phyloP scores from a whole-genome alignment of 1,140 invertebrate species.

The Calephelis virginiensis region DNA sequence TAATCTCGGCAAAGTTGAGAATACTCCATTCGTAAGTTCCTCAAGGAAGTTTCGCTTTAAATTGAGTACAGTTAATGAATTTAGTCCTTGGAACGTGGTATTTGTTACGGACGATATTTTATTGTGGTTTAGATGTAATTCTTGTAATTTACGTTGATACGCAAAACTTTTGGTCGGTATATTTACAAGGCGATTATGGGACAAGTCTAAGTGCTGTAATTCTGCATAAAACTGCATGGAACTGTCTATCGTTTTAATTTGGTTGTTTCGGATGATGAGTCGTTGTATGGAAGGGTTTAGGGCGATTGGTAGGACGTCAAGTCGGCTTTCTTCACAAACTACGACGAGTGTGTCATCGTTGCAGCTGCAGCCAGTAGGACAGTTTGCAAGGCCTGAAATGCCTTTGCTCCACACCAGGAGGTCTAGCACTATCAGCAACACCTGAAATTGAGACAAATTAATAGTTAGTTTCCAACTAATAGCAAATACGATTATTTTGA shows the following conservation, averaged over 20 bases:
- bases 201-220: constrained; percentile 89
- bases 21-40: constrained; percentile 86
- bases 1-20: constrained; percentile 85
- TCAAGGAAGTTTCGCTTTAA: constrained; percentile 90
- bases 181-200: constrained; percentile 89
- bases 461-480: not conserved
- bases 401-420: constrained; percentile 52
- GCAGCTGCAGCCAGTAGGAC: constrained; percentile 89
- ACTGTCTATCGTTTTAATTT: constrained; percentile 91
- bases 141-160: constrained; percentile 88
- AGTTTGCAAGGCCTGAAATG: constrained; percentile 79
- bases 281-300: constrained; percentile 93
- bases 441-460: constrained; percentile 46
- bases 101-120: constrained; percentile 89
- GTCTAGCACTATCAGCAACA: constrained; percentile 55
- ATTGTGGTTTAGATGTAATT: constrained; percentile 91
- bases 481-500: not conserved
- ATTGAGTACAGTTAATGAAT: constrained; percentile 87
- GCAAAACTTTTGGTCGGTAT: constrained; percentile 88
- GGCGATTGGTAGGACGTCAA: constrained; percentile 94
- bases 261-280: constrained; percentile 90
- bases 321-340: constrained; percentile 88
- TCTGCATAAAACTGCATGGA: constrained; percentile 93
- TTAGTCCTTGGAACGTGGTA: constrained; percentile 88
- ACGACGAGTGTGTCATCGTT: constrained; percentile 94